Base-by-base conservation (phyloP, 2,113 vertebrate species). In the Nycticebus coucang region DNA sequence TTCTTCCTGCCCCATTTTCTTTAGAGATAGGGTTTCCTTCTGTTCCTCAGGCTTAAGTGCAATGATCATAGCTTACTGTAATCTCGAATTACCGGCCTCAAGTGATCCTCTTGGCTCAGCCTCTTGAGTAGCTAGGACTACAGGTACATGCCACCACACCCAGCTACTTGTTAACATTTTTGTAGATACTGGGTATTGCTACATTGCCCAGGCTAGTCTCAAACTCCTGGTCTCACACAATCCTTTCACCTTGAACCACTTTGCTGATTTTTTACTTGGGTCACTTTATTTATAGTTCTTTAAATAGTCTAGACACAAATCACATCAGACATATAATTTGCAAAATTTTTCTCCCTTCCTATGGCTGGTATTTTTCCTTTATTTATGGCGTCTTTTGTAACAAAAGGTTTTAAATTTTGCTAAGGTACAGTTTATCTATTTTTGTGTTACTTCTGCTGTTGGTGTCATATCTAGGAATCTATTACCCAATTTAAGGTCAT, bases 351-450 rank as follows among this genome's bases (percentile, higher is more conserved):
- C 0, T 28, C 18, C 9, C 24, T 82, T 82, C 79, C 24, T 90
- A 24, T 83, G 41, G 55, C 84, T 35, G 69, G 19, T 72, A 41
- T 57, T 89, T 89, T 79, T 50, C 30, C 26, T 85, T 88, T 80
- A 79, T 69, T 71, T 85, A 79, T 50, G 41, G 17, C 35, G 81
- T 93, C 21, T 64, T 89, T 82, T 90, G n/a, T 77, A 95, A 90
- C 28, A 68, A 80, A 72, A 60, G 18, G 6, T 24, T 82, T 87
- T 69, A 17, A 60, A 93, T 71, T 77, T 93, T 64, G 13, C 45
- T 83, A 13, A 45, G 79, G 24, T 66, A 33, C 5, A 66, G 6
- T 64, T 33, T 71, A 35, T 62, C 19, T 35, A 62, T 62, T 89
- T 53, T 90, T 71, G 33, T 60, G 3, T 60, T 53, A 4, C 3